Evolutionary conservation across 1,140 invertebrate genomes (phyloP).

Genomic region (Neomicropteryx cornuta): DNA sequence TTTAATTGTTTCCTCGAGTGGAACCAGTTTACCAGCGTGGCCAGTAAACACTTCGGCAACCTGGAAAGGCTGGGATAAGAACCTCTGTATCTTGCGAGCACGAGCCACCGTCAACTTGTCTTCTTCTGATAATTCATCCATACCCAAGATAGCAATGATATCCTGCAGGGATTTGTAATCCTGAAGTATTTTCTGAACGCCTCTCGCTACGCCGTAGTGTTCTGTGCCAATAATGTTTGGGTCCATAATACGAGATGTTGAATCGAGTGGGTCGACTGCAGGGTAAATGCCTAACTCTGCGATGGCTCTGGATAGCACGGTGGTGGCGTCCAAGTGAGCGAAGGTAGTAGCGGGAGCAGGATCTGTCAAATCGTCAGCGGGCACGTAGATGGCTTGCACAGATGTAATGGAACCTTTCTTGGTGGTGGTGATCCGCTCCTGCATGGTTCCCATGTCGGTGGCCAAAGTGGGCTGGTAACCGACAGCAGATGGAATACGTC

Average conservation of each 20-base stretch:
- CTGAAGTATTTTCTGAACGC: constrained; percentile 66
- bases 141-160: constrained; percentile 75
- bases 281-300: constrained; percentile 78
- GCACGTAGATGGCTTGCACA: constrained; percentile 75
- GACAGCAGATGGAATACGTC: constrained; percentile 98
- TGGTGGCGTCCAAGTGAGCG: constrained; percentile 77
- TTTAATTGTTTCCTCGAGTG: constrained; percentile 81
- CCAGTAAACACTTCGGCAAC: constrained; percentile 63
- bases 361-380: constrained; percentile 80
- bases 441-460: constrained; percentile 99
- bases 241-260: constrained; percentile 71
- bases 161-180: constrained; percentile 69
- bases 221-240: constrained; percentile 68
- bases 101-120: constrained; percentile 73
- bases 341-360: constrained; percentile 78
- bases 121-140: constrained; percentile 80
- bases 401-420: constrained; percentile 93
- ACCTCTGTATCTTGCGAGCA: constrained; percentile 72
- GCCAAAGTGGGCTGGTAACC: constrained; percentile 97
- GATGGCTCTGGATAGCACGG: constrained; percentile 72
- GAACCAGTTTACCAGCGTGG: constrained; percentile 75
- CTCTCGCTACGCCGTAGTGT: constrained; percentile 65
- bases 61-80: constrained; percentile 75
- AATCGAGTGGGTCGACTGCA: constrained; percentile 76
- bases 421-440: constrained; percentile 98